Evolutionary conservation across 2,113 vertebrate genomes (phyloP).

Genomic region (Sebastes fasciatus): DNA sequence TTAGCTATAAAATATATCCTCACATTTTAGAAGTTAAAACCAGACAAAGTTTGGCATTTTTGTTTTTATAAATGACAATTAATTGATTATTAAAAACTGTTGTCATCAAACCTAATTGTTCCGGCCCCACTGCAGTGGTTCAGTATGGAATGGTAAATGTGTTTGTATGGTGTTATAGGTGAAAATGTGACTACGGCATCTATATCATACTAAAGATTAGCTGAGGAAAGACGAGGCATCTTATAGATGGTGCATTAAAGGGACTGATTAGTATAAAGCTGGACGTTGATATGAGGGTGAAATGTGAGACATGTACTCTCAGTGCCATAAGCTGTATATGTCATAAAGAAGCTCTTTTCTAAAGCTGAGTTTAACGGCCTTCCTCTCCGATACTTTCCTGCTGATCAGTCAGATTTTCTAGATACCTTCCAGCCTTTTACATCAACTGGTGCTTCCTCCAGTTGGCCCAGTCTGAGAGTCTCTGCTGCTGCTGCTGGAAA

Average conservation of each 20-base stretch:
- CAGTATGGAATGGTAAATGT: background rate
- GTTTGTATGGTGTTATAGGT: background rate
- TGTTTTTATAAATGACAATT: no score
- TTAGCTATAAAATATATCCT: background rate
- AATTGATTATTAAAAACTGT: background rate
- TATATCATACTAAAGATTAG: background rate
- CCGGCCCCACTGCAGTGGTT: background rate
- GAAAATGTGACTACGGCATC: background rate
- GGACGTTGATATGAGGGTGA: background rate
- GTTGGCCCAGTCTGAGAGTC: constrained; percentile 10
- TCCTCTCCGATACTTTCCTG: background rate
- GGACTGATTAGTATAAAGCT: background rate
- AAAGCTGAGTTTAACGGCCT: background rate
- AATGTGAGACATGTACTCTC: no score
- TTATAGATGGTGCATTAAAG: background rate
- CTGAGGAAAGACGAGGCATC: background rate
- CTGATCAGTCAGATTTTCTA: constrained; percentile 1
- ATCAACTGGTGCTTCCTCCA: constrained; percentile 30
- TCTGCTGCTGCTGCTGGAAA: background rate
- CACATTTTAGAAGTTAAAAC: background rate
- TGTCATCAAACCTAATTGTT: background rate
- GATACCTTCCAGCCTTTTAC: background rate
- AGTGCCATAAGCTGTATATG: no score
- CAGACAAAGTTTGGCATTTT: no score
- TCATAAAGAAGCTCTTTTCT: background rate